Evolutionary conservation across 2,888 invertebrate genomes (phyloP).

Genomic region (Drosophila anomalata): DNA sequence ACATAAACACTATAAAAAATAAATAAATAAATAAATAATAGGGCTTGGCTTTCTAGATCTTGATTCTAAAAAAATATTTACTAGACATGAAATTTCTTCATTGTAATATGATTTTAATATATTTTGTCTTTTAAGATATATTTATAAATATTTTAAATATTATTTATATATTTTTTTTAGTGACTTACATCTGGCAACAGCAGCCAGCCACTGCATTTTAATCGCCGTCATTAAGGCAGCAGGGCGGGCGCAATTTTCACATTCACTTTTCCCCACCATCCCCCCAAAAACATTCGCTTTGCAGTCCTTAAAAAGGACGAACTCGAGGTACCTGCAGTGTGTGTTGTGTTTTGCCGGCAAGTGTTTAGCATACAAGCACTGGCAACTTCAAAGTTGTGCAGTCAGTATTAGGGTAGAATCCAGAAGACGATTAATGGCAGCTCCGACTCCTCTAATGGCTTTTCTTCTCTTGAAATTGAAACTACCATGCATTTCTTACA

Average conservation of each 20-base stretch:
- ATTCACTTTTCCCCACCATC: constrained; percentile 41
- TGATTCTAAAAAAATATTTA: too few species aligned
- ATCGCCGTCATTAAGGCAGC: constrained; percentile 75
- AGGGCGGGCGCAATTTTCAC: constrained; percentile 70
- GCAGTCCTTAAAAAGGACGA: constrained; percentile 23
- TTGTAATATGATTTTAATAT: too few species aligned
- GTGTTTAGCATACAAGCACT: constrained; percentile 6
- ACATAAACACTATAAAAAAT: constrained; percentile 13
- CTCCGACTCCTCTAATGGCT: constrained; percentile 33
- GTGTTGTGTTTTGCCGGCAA: constrained; percentile 1
- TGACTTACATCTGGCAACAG: constrained; percentile 7
- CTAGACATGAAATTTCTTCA: too few species aligned
- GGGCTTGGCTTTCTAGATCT: not conserved
- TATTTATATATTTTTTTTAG: constrained; percentile 7
- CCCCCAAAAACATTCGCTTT: not conserved
- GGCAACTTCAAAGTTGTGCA: constrained; percentile 1
- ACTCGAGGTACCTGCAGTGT: not conserved
- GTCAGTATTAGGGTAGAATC: not conserved
- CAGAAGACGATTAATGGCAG: constrained; percentile 13
- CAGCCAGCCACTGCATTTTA: constrained; percentile 58
- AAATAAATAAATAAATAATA: not conserved
- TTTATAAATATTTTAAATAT: not conserved
- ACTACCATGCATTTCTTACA: not conserved
- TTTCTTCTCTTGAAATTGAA: constrained; percentile 1
- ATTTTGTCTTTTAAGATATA: too few species aligned